These are phyloP conservation scores for Dolomedes plantarius DNA, from an alignment of 2,888 invertebrate genomes.

Conservation along the genomic window DNA sequence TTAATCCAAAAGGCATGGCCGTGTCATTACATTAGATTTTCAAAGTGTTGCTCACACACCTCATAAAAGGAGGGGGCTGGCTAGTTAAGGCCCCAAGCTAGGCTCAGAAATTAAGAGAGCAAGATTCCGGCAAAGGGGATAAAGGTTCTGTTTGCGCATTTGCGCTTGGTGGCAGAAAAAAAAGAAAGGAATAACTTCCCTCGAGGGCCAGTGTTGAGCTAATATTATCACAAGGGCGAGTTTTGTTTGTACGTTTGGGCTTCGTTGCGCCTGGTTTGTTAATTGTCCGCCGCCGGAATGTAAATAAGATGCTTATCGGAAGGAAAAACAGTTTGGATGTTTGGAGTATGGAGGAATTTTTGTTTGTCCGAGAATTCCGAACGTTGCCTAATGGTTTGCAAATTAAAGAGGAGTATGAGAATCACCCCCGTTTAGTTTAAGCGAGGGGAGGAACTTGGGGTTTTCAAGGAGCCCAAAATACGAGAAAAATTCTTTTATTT, in stretches of 20 bases:
- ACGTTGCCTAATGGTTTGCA: too few relatives aligned
- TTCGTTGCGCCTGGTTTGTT: not conserved
- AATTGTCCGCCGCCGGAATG: not conserved
- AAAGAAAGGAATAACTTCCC: conserved; percentile 1
- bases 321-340: too few relatives aligned
- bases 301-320: not conserved
- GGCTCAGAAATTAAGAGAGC: not conserved
- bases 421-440: too few relatives aligned
- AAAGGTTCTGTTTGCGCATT: conserved; percentile 9
- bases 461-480: too few relatives aligned
- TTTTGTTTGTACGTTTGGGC: conserved; percentile 1
- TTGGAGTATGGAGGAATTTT: too few relatives aligned
- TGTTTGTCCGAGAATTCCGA: too few relatives aligned
- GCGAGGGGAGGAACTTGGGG: too few relatives aligned
- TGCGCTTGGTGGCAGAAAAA: not conserved
- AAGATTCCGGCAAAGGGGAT: not conserved
- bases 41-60: conserved; percentile 15
- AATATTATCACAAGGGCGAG: not conserved
- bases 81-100: not conserved
- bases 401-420: too few relatives aligned
- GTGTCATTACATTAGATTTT: conserved; percentile 33
- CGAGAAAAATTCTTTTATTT: too few relatives aligned
- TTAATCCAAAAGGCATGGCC: conserved; percentile 46
- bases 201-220: not conserved
- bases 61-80: conserved; percentile 10